Percentiles rank a stretch among this genome's conserved stretches.
Evolutionary conservation across 2,888 invertebrate species (phyloP).

Genomic region (Troilus luridus): DNA sequence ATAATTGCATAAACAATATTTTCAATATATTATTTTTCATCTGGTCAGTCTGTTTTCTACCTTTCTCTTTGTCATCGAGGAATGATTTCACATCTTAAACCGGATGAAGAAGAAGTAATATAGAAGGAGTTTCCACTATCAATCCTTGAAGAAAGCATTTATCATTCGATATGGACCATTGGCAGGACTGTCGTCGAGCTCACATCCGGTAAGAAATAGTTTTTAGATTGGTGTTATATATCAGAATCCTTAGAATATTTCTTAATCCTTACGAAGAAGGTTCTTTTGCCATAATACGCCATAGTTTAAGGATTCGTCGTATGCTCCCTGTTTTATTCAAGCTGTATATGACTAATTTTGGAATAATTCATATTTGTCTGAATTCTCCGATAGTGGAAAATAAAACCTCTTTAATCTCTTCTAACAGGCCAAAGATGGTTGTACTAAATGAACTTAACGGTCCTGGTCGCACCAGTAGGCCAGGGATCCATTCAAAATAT

Average conservation of each 20-base stretch:
- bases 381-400: too few relatives aligned
- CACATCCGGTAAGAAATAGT: background rate
- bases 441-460: too few relatives aligned
- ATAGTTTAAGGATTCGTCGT: too few relatives aligned
- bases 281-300: too few relatives aligned
- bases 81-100: constrained; percentile 3
- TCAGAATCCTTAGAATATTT: background rate
- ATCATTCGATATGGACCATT: constrained; percentile 1
- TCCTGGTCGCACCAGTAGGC: too few relatives aligned
- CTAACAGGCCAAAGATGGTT: too few relatives aligned
- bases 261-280: background rate
- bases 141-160: background rate
- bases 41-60: background rate
- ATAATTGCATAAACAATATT: too few relatives aligned
- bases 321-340: too few relatives aligned
- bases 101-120: background rate
- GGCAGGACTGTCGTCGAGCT: background rate
- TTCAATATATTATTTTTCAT: background rate
- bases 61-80: background rate
- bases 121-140: background rate
- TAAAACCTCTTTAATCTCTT: too few relatives aligned
- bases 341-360: too few relatives aligned
- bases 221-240: background rate
- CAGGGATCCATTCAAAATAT: too few relatives aligned
- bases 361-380: too few relatives aligned